Evolutionary conservation across 2,797 vertebrate species (phyloP).

Genomic region (Artibeus jamaicensis): DNA sequence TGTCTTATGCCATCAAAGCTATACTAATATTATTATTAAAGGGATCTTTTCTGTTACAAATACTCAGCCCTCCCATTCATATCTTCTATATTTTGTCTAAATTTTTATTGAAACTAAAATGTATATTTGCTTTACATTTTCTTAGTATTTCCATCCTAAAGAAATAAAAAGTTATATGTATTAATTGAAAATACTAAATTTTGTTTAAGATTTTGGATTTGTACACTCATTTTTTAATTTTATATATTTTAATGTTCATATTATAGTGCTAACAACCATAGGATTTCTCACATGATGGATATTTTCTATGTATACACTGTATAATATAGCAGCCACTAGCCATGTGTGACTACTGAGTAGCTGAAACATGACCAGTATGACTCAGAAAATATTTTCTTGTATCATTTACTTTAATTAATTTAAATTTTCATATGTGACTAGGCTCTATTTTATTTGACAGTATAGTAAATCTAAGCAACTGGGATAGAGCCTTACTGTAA

Average conservation of each 20-base stretch:
- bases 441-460: neutral
- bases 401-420: neutral
- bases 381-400: neutral
- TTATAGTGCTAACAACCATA: neutral
- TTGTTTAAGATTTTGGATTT: neutral
- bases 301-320: neutral
- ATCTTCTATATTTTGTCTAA: neutral
- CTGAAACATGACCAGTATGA: neutral
- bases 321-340: neutral
- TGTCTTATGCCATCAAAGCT: neutral
- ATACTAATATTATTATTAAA: neutral
- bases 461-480: neutral
- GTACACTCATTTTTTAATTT: neutral
- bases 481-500: neutral
- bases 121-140: neutral
- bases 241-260: neutral
- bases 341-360: neutral
- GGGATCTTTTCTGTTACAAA: neutral
- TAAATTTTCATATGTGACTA: neutral
- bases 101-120: neutral
- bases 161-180: neutral
- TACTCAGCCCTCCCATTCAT: neutral
- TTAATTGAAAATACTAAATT: neutral
- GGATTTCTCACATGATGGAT: neutral
- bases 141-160: neutral